These are phyloP conservation scores for Sarcoramphus papa DNA, from an alignment of 2,797 vertebrate species.

Conservation along the genomic window DNA sequence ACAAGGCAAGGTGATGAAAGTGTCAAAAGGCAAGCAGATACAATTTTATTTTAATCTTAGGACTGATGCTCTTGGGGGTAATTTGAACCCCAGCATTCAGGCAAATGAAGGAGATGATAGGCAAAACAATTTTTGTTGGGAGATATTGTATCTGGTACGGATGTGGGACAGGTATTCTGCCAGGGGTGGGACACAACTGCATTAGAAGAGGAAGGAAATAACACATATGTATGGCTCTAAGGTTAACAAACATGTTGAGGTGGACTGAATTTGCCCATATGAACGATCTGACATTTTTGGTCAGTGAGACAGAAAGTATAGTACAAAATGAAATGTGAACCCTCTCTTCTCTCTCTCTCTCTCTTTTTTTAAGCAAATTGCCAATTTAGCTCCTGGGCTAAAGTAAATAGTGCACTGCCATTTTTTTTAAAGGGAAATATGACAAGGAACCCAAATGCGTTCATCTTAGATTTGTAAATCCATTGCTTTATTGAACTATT, in stretches of 20 bases:
- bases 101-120: background rate
- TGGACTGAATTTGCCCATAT: slow-evolving; percentile 48
- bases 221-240: background rate
- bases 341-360: background rate
- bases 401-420: slow-evolving; percentile 21
- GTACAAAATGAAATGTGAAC: background rate
- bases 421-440: slow-evolving; percentile 38
- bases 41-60: background rate
- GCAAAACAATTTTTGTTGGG: background rate
- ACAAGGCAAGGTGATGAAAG: background rate
- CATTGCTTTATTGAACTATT: slow-evolving; percentile 61
- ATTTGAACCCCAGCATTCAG: background rate
- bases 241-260: slow-evolving; percentile 26
- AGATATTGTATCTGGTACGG: background rate
- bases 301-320: slow-evolving; percentile 27
- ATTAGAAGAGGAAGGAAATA: background rate
- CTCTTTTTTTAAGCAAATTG: slow-evolving; percentile 38
- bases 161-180: background rate
- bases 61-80: background rate
- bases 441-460: slow-evolving; percentile 14
- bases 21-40: background rate
- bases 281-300: slow-evolving; percentile 47
- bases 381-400: slow-evolving; percentile 49
- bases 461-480: slow-evolving; percentile 55
- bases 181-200: background rate